Base-by-base conservation (phyloP, 2,113 vertebrate genomes). In the Eolophus roseicapilla region DNA sequence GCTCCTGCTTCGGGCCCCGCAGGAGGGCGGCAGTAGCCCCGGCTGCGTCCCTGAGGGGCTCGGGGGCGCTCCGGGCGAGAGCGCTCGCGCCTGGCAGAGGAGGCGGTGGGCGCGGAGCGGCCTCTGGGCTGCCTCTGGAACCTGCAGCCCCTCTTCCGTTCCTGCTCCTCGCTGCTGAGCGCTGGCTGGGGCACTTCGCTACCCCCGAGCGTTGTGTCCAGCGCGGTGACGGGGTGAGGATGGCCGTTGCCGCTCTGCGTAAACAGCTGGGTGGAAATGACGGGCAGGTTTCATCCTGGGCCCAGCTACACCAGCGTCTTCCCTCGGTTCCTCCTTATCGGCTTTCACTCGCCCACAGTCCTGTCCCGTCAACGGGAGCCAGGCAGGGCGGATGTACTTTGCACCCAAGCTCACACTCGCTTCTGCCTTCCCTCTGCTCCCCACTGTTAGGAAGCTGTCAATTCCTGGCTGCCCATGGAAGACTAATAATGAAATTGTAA, bases 311-410 rank as follows among this genome's bases (percentile, higher is more conserved):
- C 4, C 3, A 5, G n/a, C 6, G 3, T 8, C 25, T 33, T 28
- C 29, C 37, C 35, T 9, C 2, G 9, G 62, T 0, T 7, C 5
- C 4, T 10, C 31, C 13, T 4, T 63, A 17, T 27, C 3, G 27
- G 31, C 13, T 0, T 64, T 25, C 49, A 0, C 15, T 9, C 4
- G 1, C 7, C 6, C 3, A 2, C 31, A 4, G 15, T 11, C 2
- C 70, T 31, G 14, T 37, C 57, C 59, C 8, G 7, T 5, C 29
- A 6, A 16, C 15, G 10, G 53, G 39, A 20, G 14, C 3, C 3
- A 4, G 46, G 71, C 63, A 8, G 21, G 7, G 29, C 1, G 12
- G 29, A 6, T 8, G 3, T 7, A 5, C 53, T 44, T 16, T 5
- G 11, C 8, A 18, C n/a, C 19, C 28, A 3, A 5, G 41, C 44